phyloP scores from a whole-genome alignment of 2,797 vertebrate species.

The Limosa lapponica region DNA sequence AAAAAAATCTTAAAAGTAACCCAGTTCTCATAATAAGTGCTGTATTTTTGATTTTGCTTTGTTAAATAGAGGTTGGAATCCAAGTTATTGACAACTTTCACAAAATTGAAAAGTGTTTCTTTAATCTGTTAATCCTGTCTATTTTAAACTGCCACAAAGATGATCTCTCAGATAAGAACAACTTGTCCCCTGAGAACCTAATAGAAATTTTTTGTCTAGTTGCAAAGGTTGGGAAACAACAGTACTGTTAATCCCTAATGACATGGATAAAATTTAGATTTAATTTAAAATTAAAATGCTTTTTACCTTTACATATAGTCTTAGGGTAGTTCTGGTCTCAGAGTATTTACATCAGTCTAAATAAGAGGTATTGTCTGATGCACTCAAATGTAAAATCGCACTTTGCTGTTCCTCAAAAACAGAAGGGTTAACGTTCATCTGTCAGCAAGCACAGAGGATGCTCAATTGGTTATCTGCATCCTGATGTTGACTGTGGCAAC shows the following conservation, averaged over 20 bases:
- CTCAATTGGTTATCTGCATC: neutral
- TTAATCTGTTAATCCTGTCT: neutral
- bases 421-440: neutral
- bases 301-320: neutral
- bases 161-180: neutral
- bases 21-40: neutral
- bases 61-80: neutral
- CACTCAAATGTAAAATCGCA: neutral
- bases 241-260: neutral
- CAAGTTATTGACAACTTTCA: neutral
- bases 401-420: neutral
- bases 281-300: neutral
- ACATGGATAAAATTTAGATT: neutral
- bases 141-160: neutral
- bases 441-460: neutral
- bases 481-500: neutral
- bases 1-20: neutral
- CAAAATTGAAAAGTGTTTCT: neutral
- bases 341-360: neutral
- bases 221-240: neutral
- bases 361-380: neutral
- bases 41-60: neutral
- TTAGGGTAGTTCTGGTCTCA: neutral
- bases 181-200: neutral
- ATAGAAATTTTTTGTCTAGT: neutral